Base-by-base conservation (phyloP, 53 echinoderm and acorn worm genomes). In the Holothuria scabra region DNA sequence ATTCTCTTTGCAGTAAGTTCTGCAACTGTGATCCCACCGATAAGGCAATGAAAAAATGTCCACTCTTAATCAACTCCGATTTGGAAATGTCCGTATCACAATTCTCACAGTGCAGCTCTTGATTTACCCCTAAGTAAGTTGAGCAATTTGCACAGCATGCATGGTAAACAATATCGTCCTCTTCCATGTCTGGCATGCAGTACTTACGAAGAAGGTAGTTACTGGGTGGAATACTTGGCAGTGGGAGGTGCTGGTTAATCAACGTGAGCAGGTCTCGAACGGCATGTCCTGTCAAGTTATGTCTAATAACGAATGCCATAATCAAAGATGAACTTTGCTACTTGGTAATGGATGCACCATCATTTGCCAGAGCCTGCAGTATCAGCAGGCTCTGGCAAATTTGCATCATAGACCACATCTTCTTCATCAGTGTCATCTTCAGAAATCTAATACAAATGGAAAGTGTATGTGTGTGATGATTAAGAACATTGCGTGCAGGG, bases 161-260 rank as follows among this genome's bases (percentile, higher is more conserved):
- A 41, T 87, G 87, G n/a, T 80, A 87, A 8, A 75, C 76, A 75
- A 75, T 52, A 56, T 75, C 11, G 10, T 22, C 76, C 20, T 74
- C 12, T 33, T 66, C 80, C 25, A 19, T 81, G 69, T 87, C 66
- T 19, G 80, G 28, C 58, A 56, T 87, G n/a, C 66, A 62, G 37
- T 67, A 60, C 24, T 56, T 80, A 35, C 81, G 67, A 61, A 83
- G 83, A 16, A 88, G 46, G n/a, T 88, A 88, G 12, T 88, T 88
- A 19, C 85, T 79, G 28, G 46, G 29, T 55, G 89, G 44, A 61
- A 61, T 26, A 61, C 61, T 61, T 6, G 61, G 61, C 6, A 16
- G 13, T 61, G 61, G 61, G 8, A 61, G 26, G 61, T 61, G 61
- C 61, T n/a, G 22, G 26, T 61, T 61, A n/a, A 61, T 26, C 6